Evolutionary conservation across 2,888 invertebrate species (phyloP), one percentile per base, ranked within the genome.

Genomic region (Brachyptera risi): DNA sequence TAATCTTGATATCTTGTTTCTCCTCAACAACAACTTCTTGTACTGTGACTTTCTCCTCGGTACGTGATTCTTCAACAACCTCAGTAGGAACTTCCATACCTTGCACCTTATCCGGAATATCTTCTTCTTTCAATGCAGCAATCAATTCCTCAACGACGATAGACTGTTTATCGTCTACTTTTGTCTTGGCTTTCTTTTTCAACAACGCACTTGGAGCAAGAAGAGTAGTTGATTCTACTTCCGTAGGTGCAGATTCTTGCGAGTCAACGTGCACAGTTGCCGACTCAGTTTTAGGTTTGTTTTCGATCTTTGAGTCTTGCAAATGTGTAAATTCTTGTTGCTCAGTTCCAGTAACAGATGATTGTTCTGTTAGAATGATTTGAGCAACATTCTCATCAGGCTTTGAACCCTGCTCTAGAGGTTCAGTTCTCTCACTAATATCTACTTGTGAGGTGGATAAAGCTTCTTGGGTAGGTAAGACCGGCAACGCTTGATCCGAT

Each of bases 171-270:
- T 56, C 31, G 17, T 57, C 51, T n/a, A 56, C n/a, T 26, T 47
- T 61, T 49, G 42, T 40, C 35, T 59, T 59, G 1, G 56, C 60
- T 40, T 60, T 64, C 35, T 60, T 56, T 42, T 56, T 47, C 7
- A 37, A 56, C 26, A 24, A 19, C 15, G 26, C 15, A 4, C 23
- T 50, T 7, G 26, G 26, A 13, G 50, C 44, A 11, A 62, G 38
- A 3, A 35, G 38, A 19, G n/a, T 47, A 35, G 26, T 23, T 19
- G 42, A 21, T 56, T 62, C 62, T 23, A 59, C 56, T 15, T 23
- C 23, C 9, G 47, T 26, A 9, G 15, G n/a, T n/a, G n/a, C 26
- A n/a, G 17, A 17, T 4, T 51, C 51, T 35, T 51, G 51, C 2
- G 21, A 31, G 15, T 51, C 31, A 1, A 51, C 51, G 27, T 17